Evolutionary conservation across 1,140 invertebrate genomes (phyloP).

Genomic region (Zaprionus vittiger): DNA sequence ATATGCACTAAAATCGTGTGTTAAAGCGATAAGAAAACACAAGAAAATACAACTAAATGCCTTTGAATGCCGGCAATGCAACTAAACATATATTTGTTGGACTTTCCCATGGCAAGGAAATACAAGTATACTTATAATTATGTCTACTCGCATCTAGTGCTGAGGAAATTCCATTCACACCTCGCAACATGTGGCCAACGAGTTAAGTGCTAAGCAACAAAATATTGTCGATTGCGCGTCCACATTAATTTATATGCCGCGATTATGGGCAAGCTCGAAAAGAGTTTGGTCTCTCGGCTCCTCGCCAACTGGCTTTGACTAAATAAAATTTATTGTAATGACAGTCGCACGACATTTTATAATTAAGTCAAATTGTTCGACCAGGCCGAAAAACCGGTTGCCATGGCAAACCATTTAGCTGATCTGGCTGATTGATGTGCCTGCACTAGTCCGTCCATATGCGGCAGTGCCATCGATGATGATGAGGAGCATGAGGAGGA

Average conservation of each 20-base stretch:
- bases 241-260: conserved; percentile 55
- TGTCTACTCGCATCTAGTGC: not conserved
- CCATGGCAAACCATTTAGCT: conserved; percentile 45
- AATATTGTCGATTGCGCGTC: conserved; percentile 51
- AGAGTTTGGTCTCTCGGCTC: conserved; percentile 14
- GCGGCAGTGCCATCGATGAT: conserved; percentile 50
- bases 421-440: conserved; percentile 62
- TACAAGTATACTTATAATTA: not conserved
- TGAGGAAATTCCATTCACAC: not conserved
- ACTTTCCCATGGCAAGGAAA: not conserved
- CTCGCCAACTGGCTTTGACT: conserved; percentile 35
- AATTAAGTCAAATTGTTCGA: conserved; percentile 62
- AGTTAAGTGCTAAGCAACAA: conserved; percentile 56
- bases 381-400: conserved; percentile 33
- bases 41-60: too few species aligned
- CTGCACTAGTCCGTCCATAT: conserved; percentile 32
- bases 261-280: conserved; percentile 42
- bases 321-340: conserved; percentile 62
- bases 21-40: not conserved
- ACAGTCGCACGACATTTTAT: conserved; percentile 69
- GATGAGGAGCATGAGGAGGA: conserved; percentile 7
- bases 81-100: too few species aligned
- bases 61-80: too few species aligned
- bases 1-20: not conserved
- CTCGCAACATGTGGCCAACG: conserved; percentile 44